A percentile compares a stretch with the other conserved stretches of the same genome.
Evolutionary conservation across 92 coral and sea anemone genomes (phyloP).

Genomic region (Bergia puertoricense): DNA sequence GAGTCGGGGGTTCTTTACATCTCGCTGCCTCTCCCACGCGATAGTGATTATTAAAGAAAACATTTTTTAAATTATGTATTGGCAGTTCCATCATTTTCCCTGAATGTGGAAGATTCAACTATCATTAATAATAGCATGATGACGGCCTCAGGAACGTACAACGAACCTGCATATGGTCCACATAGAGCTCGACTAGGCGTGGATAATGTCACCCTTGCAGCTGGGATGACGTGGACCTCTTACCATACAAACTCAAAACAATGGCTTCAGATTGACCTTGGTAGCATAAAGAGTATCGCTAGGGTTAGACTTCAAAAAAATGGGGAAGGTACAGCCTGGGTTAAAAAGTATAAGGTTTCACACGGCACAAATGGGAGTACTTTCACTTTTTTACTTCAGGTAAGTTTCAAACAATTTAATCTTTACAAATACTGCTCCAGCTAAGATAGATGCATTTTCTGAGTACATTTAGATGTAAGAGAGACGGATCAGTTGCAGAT

Average conservation of each 20-base stretch:
- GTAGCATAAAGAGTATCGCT: background rate
- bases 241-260: background rate
- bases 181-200: background rate
- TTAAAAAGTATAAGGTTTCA: slow-evolving; percentile 1
- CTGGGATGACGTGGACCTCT: background rate
- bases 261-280: slow-evolving; percentile 26
- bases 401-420: background rate
- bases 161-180: background rate
- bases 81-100: background rate
- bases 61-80: no score
- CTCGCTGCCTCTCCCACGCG: no score
- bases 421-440: no score
- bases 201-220: background rate
- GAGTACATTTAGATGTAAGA: no score
- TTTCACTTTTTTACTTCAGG: background rate
- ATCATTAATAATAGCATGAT: background rate
- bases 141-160: slow-evolving; percentile 4
- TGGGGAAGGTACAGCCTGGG: background rate
- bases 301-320: background rate
- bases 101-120: background rate
- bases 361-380: background rate
- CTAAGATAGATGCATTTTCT: no score
- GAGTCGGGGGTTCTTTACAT: no score
- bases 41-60: no score
- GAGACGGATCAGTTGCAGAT: no score